Base-by-base conservation (phyloP, 2,113 vertebrate genomes). In the Sphaerodactylus townsendi region DNA sequence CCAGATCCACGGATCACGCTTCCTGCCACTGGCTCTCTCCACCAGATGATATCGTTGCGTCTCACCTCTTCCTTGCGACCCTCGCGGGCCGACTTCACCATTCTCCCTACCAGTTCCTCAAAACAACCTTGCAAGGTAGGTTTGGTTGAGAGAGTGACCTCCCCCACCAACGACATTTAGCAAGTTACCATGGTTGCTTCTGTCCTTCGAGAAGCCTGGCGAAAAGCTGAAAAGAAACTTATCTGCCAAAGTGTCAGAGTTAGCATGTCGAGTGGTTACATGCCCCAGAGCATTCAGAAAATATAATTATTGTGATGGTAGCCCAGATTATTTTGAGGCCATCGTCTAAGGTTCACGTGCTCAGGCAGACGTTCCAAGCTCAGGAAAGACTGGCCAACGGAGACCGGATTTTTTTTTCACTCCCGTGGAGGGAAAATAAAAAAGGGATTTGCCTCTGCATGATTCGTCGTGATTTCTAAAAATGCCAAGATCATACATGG, bases 281-380 rank as follows among this genome's bases (percentile, higher is more conserved):
- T 33, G 48, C 0, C 3, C 70, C 86, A 48, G 85, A 91, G 88
- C 72, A 71, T 85, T 93, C 91, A 88, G 79, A 92, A 83, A 88
- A 87, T 74, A 73, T 62, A 89, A 73, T 88, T 72, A 62, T 21
- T 81, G 68, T 89, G 88, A 88, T 88, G 83, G 23, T n/a, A 88
- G 81, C 85, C 89, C 90, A 91, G 90, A 87, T 89, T 50, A 10
- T 90, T 90, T 85, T 90, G 87, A 89, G 33, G 81, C 82, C 86
- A 74, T 81, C 85, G 77, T 75, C 91, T 73, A 53, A 74, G 90
- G 91, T 91, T 87, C 90, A 83, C 86, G 87, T 90, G 92, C 84
- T 91, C 82, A 82, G 89, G 87, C 85, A 92, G 83, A 53, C 82
- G 86, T 79, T 86, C 89, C 78, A 88, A 94, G 86, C 76, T 44